Evolutionary conservation across 2,113 vertebrate genomes (phyloP).

Genomic region (Machaerirhynchus nigripectus): DNA sequence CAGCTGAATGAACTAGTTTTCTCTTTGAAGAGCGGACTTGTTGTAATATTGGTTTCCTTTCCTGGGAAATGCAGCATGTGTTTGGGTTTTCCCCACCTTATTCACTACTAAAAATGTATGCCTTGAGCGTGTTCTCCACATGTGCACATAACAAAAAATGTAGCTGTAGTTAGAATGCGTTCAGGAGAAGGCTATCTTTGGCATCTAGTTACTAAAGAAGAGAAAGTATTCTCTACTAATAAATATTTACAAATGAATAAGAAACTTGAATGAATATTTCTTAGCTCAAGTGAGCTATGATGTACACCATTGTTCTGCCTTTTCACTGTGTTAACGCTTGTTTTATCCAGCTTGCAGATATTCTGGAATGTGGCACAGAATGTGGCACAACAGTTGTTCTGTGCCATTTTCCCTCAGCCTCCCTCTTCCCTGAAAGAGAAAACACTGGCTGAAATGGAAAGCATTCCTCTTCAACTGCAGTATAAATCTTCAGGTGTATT

Average conservation of each 20-base stretch:
- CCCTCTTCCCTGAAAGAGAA: not conserved
- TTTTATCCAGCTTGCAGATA: not conserved
- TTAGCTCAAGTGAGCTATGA: not conserved
- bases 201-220: not conserved
- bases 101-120: not conserved
- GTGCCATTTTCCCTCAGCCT: not conserved
- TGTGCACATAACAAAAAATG: fast-evolving
- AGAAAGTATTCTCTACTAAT: not conserved
- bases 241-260: not conserved
- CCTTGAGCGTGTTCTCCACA: not conserved
- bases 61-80: not conserved
- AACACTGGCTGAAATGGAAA: not conserved
- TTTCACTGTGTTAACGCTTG: not conserved
- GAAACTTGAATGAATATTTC: not conserved
- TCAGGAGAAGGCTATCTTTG: not conserved
- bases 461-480: not conserved
- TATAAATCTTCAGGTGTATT: conserved; percentile 42
- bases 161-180: not conserved
- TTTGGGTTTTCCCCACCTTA: not conserved
- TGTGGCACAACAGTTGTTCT: not conserved
- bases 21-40: not conserved
- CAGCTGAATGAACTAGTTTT: not conserved
- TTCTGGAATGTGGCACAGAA: too few relatives aligned
- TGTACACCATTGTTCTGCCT: not conserved
- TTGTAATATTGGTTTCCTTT: not conserved